Percentiles rank a stretch among this genome's conserved stretches.
These are phyloP conservation scores for Chrysogorgia sp. DNA, from an alignment of 92 coral and sea anemone species.

Conservation along the genomic window DNA sequence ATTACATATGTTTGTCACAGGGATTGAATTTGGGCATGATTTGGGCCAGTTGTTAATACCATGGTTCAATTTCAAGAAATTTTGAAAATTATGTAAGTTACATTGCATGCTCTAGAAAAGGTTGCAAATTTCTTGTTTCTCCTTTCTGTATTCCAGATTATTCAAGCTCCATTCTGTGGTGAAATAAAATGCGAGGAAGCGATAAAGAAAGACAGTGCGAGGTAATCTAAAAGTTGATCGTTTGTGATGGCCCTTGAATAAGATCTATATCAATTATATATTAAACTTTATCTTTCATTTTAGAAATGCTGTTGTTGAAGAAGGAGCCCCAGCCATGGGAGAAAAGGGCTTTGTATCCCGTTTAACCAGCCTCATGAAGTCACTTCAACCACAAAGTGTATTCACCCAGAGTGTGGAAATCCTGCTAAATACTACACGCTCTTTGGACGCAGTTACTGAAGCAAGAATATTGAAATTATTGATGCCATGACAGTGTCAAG, in stretches of 20 bases:
- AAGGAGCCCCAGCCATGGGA: conserved; percentile 98
- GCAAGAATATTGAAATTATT: no score
- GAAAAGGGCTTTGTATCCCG: conserved; percentile 96
- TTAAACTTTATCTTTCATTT: no score
- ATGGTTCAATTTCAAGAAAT: background rate
- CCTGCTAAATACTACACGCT: conserved; percentile 81
- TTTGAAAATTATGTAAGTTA: no score
- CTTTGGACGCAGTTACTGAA: conserved; percentile 92
- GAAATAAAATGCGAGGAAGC: conserved; percentile 82
- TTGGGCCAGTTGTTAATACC: no score
- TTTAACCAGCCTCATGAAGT: conserved; percentile 89
- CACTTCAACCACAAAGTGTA: conserved; percentile 80
- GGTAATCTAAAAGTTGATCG: conserved; percentile 52
- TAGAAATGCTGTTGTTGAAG: conserved; percentile 90
- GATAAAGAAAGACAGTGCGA: conserved; percentile 96
- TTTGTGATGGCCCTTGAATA: no score
- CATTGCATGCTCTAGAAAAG: no score
- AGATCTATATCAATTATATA: no score
- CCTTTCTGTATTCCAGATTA: no score
- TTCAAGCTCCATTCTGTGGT: conserved; percentile 99
- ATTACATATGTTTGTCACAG: no score
- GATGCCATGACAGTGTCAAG: no score
- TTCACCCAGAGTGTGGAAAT: conserved; percentile 81
- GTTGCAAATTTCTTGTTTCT: no score
- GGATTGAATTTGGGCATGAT: background rate